Evolutionary conservation across 2,113 vertebrate genomes (phyloP), one percentile per base, ranked within the genome.

Genomic region (Smithornis capensis): DNA sequence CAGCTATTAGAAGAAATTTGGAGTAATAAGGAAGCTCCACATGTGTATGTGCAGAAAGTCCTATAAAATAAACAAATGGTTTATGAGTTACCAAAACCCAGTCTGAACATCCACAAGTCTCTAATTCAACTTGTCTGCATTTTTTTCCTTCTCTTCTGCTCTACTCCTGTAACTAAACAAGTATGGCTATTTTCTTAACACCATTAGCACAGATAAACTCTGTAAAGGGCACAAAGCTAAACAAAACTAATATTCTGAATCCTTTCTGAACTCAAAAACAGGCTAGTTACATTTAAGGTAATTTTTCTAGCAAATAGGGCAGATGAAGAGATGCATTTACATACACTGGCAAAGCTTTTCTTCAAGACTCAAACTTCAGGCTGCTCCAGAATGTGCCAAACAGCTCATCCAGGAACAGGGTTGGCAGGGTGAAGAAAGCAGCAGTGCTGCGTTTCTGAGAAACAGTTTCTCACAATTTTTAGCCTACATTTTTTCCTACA

Each of bases 11-110:
- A 93, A 99, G 98, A 97, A 99, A 99, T 94, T 99, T 99, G 74
- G 99, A 99, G 96, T 99, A 99, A 97, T 98, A 99, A 3, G 99
- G 99, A 89, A 99, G 98, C 89, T 99, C 99, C 68, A 99, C 97
- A 5, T 99, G 99, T 64, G 98, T 98, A 95, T 99, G 98, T 47
- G 99, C 99, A 28, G 99, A 99, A 90, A 99, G 98, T 95, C 99
- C 99, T 99, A 60, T 0, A 64, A 15, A 93, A 91, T 15, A 95
- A 95, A 96, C 74, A 88, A 76, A 93, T 8, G 83, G 15, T 73
- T 70, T 47, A 59, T 18, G 28, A 89, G 40, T 71, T 19, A 92
- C 7, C 7, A 16, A 95, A 87, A n/a, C 24, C 10, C 37, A 84
- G 38, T 53, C 12, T 53, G 35, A 87, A 91, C 21, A 70, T 25